Percentiles rank a stretch among this genome's conserved stretches.
phyloP scores from a whole-genome alignment of 2,888 invertebrate species.

The Coenonympha glycerion region DNA sequence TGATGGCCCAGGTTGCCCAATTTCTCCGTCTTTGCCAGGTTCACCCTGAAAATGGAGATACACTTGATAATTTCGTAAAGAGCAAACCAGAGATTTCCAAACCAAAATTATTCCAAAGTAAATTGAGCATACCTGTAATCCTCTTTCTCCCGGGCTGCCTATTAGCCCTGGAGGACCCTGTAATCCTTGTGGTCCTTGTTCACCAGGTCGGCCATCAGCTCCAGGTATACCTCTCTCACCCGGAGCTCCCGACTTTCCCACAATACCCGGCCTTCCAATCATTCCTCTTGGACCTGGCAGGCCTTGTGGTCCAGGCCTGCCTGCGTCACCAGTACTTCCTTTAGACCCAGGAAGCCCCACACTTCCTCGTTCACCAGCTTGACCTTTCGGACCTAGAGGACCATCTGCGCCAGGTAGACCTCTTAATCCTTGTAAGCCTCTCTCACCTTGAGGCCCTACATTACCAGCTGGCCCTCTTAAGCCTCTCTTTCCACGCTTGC shows the following conservation, averaged over 20 bases:
- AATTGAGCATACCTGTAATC: conserved; percentile 76
- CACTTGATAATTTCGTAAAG: neutral
- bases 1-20: conserved; percentile 82
- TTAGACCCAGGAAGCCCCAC: conserved; percentile 70
- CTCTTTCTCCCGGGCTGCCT: conserved; percentile 86
- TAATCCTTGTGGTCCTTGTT: conserved; percentile 85
- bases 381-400: conserved; percentile 84
- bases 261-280: conserved; percentile 81
- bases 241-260: conserved; percentile 81
- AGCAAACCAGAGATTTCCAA: too few species aligned
- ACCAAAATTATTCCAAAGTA: too few species aligned
- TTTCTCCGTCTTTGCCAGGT: conserved; percentile 85
- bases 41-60: conserved; percentile 84
- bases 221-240: conserved; percentile 86
- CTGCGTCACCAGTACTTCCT: conserved; percentile 78
- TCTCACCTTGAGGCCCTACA: conserved; percentile 83
- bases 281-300: conserved; percentile 78
- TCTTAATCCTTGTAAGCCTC: conserved; percentile 79
- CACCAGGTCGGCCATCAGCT: conserved; percentile 90
- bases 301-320: conserved; percentile 82
- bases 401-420: conserved; percentile 87
- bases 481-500: conserved; percentile 88
- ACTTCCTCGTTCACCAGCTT: conserved; percentile 81
- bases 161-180: conserved; percentile 87
- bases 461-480: conserved; percentile 84